Base-by-base conservation (phyloP, 2,797 vertebrate genomes). In the Enteromius anoplus region DNA sequence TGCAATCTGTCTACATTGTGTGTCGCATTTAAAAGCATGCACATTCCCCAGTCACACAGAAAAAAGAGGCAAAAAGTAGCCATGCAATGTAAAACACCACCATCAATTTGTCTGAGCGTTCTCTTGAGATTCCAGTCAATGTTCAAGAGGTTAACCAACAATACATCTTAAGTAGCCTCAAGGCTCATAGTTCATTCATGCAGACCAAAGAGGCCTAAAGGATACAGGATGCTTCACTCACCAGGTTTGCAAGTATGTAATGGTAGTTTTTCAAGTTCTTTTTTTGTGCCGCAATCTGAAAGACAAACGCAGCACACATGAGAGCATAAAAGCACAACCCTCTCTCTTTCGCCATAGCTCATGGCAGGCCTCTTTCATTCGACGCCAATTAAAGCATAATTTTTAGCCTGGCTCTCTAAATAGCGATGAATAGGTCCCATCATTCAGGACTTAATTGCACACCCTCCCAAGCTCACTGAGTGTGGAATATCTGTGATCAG, bases 251-350 rank as follows among this genome's bases (percentile, higher is more conserved):
- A 81, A 99, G 94, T 89, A 99, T 97, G 91, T 96, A 99, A 85
- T 99, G 97, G 89, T 99, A 99, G 40, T 96, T 97, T 14, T 98
- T 98, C 83, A 98, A 92, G 42, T 97, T 98, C 89, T 96, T 97
- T 91, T 93, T 97, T 87, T 99, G 95, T 84, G 94, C 95, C 80
- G 97, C 93, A 53, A 99, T 98, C 98, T 99, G 92, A 68, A 83
- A 69, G 89, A 90, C 11, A 0, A 78, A 88, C 26, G 37, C 49
- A 81, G 81, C 69, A 75, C 34, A 64, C 45, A 73, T 45, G 4
- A 75, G 6, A 66, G 32, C 11, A 34, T 19, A 65, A 81, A 65
- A 29, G 47, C 26, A 12, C 51, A 78, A 11, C 12, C 82, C 9
- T 72, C 32, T 78, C 19, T 62, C 47, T 23, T 12, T 51, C 49